phyloP scores from a whole-genome alignment of 2,113 vertebrate species.

The Orientallactaga bullata region DNA sequence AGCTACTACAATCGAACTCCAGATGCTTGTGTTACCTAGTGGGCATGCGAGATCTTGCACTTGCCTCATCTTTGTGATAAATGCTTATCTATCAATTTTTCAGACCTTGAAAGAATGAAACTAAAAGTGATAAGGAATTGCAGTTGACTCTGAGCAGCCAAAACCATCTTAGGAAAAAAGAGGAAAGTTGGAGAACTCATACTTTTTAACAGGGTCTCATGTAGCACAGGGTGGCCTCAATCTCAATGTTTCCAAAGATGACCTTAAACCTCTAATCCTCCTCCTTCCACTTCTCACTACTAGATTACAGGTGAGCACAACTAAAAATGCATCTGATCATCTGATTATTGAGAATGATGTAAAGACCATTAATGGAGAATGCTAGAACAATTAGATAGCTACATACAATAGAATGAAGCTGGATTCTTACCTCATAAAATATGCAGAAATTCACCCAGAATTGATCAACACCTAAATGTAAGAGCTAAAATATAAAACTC shows the following conservation, averaged over 20 bases:
- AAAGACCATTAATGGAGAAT: background rate
- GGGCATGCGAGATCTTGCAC: too few relatives aligned
- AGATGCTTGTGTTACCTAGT: too few relatives aligned
- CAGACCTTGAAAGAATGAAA: background rate
- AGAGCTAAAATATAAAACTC: background rate
- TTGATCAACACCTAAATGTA: background rate
- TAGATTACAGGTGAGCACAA: background rate
- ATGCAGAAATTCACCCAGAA: background rate
- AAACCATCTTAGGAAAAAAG: background rate
- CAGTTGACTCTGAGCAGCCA: background rate
- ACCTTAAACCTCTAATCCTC: background rate
- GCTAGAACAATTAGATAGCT: background rate
- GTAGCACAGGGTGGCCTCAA: background rate
- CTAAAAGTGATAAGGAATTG: background rate
- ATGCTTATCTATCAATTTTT: background rate
- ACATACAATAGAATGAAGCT: background rate
- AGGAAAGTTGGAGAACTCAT: background rate
- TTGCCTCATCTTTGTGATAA: too few relatives aligned
- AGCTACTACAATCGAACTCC: too few relatives aligned
- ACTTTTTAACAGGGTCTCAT: background rate
- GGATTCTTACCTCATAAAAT: background rate
- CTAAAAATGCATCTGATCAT: background rate
- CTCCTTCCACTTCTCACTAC: background rate
- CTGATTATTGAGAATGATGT: background rate
- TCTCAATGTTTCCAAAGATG: background rate